These are phyloP conservation scores for Dryocosmus kuriphilus DNA, from an alignment of 2,888 invertebrate genomes.

Conservation along the genomic window DNA sequence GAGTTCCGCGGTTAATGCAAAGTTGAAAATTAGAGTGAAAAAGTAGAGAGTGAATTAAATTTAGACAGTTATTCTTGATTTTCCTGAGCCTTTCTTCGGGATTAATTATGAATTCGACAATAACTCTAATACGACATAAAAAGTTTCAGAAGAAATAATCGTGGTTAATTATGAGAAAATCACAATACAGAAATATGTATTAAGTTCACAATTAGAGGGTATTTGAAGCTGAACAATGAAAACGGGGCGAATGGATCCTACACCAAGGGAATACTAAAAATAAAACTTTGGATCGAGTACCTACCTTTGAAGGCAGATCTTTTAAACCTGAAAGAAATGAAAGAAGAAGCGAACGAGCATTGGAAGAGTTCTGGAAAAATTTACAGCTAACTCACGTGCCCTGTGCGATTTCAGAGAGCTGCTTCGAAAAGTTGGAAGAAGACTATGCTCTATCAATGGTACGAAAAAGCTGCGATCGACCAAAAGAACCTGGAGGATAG, in stretches of 20 bases:
- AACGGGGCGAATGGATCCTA: constrained; percentile 44
- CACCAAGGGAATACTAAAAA: constrained; percentile 51
- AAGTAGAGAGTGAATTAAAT: not conserved
- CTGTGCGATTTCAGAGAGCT: constrained; percentile 48
- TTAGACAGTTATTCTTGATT: not conserved
- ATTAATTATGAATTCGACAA: not conserved
- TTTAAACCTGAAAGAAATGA: constrained; percentile 52
- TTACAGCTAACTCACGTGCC: constrained; percentile 57
- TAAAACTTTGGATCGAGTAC: constrained; percentile 53
- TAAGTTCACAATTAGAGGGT: constrained; percentile 14
- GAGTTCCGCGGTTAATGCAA: not conserved
- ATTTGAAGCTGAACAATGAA: constrained; percentile 31
- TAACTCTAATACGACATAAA: not conserved
- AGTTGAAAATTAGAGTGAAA: no score
- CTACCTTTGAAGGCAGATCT: constrained; percentile 48
- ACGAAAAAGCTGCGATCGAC: constrained; percentile 42
- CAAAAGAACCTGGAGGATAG: constrained; percentile 9
- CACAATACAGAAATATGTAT: not conserved
- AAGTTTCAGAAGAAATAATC: not conserved
- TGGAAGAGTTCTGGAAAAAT: constrained; percentile 46
- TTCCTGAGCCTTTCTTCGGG: not conserved
- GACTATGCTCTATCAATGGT: constrained; percentile 39
- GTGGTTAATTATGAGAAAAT: not conserved
- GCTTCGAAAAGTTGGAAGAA: constrained; percentile 43
- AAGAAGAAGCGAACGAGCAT: constrained; percentile 44